Conservation (phyloP, 2,888 invertebrate genomes). For the Cotesia congregata region DNA sequence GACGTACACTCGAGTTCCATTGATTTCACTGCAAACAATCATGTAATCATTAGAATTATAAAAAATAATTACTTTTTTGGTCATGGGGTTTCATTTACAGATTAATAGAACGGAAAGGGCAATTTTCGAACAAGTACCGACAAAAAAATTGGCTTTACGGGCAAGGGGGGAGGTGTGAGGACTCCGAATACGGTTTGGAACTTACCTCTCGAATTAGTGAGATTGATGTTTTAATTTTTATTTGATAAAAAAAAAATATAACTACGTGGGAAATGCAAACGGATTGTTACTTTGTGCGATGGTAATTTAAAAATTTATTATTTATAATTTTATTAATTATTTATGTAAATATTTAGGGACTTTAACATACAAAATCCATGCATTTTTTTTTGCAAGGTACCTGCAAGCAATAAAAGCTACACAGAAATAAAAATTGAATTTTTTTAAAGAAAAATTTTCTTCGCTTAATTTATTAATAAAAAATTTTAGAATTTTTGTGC, state of each 20-base stretch:
- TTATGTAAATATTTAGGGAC: too few relatives aligned
- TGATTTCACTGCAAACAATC: constrained; percentile 62
- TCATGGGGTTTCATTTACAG: too few relatives aligned
- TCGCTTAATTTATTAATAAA: too few relatives aligned
- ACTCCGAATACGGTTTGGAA: constrained; percentile 59
- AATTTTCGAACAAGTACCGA: not conserved
- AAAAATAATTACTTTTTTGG: too few relatives aligned
- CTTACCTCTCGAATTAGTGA: constrained; percentile 53
- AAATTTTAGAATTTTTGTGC: too few relatives aligned
- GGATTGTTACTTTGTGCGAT: not conserved
- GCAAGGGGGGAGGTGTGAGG: constrained; percentile 40
- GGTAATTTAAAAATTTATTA: not conserved
- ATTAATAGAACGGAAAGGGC: too few relatives aligned
- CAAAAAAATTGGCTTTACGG: constrained; percentile 11
- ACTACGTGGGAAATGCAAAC: constrained; percentile 21
- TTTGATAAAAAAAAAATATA: not conserved
- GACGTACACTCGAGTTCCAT: constrained; percentile 52
- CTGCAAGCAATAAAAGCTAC: too few relatives aligned
- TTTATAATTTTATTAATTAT: not conserved
- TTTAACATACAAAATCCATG: too few relatives aligned
- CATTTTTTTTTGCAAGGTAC: too few relatives aligned
- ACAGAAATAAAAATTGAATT: too few relatives aligned
- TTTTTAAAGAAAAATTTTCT: too few relatives aligned
- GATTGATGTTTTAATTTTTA: constrained; percentile 8
- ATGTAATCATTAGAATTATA: not conserved